Evolutionary conservation across 1,140 invertebrate species (phyloP).

Genomic region (Spodoptera litura): DNA sequence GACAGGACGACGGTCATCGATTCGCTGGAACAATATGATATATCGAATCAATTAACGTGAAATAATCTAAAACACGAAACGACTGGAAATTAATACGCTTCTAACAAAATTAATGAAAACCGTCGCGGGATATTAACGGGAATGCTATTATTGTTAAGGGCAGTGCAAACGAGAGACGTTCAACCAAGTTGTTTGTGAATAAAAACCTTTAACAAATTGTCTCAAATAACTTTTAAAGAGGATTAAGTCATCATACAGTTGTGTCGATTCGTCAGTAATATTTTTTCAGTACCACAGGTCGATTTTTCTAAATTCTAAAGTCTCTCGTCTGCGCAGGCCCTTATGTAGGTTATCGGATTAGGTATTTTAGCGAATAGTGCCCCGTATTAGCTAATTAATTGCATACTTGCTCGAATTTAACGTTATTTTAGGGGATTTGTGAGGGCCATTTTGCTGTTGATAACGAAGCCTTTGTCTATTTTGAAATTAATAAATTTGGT

Average conservation of each 20-base stretch:
- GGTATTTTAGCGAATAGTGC: slow-evolving; percentile 4
- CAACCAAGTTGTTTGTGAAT: no score
- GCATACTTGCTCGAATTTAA: slow-evolving; percentile 4
- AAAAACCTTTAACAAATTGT: no score
- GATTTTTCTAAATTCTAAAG: no score
- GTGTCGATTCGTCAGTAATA: no score
- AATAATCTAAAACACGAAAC: slow-evolving; percentile 59
- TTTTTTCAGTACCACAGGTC: no score
- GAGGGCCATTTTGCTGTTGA: not conserved
- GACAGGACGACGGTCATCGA: slow-evolving; percentile 84
- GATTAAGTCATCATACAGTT: no score
- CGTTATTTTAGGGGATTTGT: slow-evolving; percentile 27
- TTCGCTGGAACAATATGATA: slow-evolving; percentile 82
- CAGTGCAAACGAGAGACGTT: no score
- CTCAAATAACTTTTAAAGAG: no score
- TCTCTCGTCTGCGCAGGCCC: no score
- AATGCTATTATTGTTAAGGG: slow-evolving; percentile 3
- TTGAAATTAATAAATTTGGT: no score
- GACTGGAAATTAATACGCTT: slow-evolving; percentile 40
- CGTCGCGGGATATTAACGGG: not conserved
- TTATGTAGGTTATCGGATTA: slow-evolving; percentile 19
- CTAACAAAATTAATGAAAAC: slow-evolving; percentile 46
- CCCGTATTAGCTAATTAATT: slow-evolving; percentile 18
- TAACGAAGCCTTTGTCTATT: no score
- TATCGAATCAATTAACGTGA: slow-evolving; percentile 71